Evolutionary conservation across 1,140 invertebrate genomes (phyloP).

Genomic region (Caenorhabditis briggsae): DNA sequence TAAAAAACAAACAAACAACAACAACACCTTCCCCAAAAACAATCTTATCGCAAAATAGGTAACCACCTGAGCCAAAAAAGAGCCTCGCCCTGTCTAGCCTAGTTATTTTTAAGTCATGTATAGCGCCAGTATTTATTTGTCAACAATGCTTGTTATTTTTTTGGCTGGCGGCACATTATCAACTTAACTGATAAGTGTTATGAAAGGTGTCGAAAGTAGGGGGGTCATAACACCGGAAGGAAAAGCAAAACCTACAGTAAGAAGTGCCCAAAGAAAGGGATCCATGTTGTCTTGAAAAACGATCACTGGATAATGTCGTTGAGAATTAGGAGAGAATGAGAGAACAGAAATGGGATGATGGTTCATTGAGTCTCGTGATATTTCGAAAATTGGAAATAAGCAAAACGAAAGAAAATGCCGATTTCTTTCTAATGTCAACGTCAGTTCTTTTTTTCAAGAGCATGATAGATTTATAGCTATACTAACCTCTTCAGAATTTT

Average conservation of each 20-base stretch:
- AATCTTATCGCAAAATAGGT: background rate
- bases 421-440: conserved; percentile 36
- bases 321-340: conserved; percentile 22
- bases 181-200: background rate
- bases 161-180: background rate
- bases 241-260: conserved; percentile 5
- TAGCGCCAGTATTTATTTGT: background rate
- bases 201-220: conserved; percentile 13
- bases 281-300: background rate
- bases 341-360: background rate
- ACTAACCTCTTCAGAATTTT: background rate
- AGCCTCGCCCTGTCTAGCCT: conserved; percentile 8
- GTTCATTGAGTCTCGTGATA: background rate
- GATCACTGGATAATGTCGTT: background rate
- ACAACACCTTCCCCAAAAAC: background rate
- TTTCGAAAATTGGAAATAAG: background rate
- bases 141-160: conserved; percentile 2
- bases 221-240: background rate
- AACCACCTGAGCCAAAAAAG: background rate
- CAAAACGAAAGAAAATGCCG: conserved; percentile 3
- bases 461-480: conserved; percentile 49
- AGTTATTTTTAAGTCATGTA: background rate
- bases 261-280: background rate
- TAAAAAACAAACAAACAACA: background rate
- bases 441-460: conserved; percentile 5